These are phyloP conservation scores for Rotaria socialis DNA, from an alignment of 2,888 invertebrate genomes.

Conservation along the genomic window DNA sequence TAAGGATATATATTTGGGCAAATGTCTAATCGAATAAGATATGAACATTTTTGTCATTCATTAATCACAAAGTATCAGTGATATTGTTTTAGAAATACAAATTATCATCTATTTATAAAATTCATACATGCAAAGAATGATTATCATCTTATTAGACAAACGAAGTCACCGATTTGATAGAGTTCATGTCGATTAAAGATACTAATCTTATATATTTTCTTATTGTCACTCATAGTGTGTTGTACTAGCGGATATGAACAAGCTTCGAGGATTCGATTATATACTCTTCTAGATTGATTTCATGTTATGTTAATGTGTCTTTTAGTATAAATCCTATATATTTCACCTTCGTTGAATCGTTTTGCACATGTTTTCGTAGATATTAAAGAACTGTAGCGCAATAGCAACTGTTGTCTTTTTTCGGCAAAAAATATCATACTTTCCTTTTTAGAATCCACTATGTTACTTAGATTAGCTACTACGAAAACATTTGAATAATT, in stretches of 20 bases:
- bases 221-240: neutral
- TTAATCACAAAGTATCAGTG: neutral
- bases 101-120: neutral
- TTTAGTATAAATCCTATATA: no score
- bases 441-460: no score
- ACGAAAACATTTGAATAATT: neutral
- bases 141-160: conserved; percentile 1
- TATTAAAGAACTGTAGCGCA: no score
- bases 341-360: no score
- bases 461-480: no score
- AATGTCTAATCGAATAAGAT: neutral
- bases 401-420: no score
- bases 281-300: no score
- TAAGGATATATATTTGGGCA: neutral
- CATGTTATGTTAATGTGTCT: no score
- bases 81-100: neutral
- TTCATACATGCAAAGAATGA: conserved; percentile 3
- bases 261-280: no score
- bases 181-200: neutral
- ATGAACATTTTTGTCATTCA: neutral
- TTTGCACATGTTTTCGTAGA: no score
- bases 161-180: conserved; percentile 6
- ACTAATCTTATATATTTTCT: neutral
- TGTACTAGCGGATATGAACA: no score
- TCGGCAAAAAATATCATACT: no score